These are phyloP conservation scores for Ianthella basta DNA, from an alignment of 37 sponge, comb jelly and placozoan species.

Conservation along the genomic window DNA sequence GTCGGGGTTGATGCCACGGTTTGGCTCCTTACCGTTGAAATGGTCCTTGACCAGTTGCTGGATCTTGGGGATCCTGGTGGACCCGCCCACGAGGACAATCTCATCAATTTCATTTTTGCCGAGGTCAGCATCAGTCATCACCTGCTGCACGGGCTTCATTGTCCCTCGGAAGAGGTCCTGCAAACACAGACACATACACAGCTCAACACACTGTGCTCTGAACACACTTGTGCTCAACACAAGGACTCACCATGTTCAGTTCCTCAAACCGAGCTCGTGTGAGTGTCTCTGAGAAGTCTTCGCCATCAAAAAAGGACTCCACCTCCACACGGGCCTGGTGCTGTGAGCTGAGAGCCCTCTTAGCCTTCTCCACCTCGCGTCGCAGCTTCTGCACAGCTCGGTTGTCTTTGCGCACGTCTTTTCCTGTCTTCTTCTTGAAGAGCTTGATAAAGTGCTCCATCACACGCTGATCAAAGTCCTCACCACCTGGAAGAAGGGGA, in stretches of 20 bases:
- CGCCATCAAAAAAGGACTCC: slow-evolving; percentile 96
- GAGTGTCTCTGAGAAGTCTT: slow-evolving; percentile 99
- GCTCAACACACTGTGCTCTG: not conserved
- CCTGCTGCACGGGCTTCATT: slow-evolving; percentile 94
- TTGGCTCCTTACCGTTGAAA: slow-evolving; percentile 96
- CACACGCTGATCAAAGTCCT: slow-evolving; percentile 98
- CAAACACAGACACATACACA: slow-evolving; percentile 8
- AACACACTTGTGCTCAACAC: not conserved
- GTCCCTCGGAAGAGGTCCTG: slow-evolving; percentile 93
- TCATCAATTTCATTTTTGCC: slow-evolving; percentile 91
- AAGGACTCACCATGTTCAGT: slow-evolving; percentile 87
- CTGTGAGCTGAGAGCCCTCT: slow-evolving; percentile 92
- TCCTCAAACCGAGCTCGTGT: slow-evolving; percentile 99
- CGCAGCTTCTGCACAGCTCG: slow-evolving; percentile 98
- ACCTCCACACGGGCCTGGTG: slow-evolving; percentile 96
- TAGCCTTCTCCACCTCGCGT: slow-evolving; percentile 99
- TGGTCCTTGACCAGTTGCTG: slow-evolving; percentile 97
- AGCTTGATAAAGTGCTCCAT: slow-evolving; percentile 99
- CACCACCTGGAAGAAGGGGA: slow-evolving; percentile 71
- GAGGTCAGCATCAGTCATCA: slow-evolving; percentile 91
- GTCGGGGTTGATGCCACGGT: slow-evolving; percentile 97
- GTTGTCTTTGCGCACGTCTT: slow-evolving; percentile 93
- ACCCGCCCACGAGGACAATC: slow-evolving; percentile 98
- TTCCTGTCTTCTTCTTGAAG: slow-evolving; percentile 99
- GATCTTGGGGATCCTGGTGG: slow-evolving; percentile 98